These are phyloP conservation scores for Dicentrarchus labrax DNA, from an alignment of 2,113 vertebrate species.

Conservation along the genomic window DNA sequence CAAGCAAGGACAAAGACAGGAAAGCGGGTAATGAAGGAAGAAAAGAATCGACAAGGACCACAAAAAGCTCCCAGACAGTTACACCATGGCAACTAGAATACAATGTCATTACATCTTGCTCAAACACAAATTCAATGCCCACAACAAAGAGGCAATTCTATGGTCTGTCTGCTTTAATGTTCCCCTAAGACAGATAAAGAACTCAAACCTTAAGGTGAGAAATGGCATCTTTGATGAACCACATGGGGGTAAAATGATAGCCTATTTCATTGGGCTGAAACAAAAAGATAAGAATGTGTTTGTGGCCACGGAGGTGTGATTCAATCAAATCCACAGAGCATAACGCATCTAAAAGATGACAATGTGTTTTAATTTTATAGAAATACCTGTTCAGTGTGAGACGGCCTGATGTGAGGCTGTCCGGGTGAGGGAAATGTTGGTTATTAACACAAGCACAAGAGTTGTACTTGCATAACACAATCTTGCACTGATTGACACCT, in stretches of 20 bases:
- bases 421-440: conserved; percentile 11
- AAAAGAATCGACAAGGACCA: conserved; percentile 34
- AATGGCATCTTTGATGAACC: conserved; percentile 63
- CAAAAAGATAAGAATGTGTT: conserved; percentile 57
- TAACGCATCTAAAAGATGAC: conserved; percentile 36
- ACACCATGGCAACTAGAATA: conserved; percentile 61
- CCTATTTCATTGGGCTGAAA: conserved; percentile 28
- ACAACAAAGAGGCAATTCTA: conserved; percentile 68
- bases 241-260: conserved; percentile 54
- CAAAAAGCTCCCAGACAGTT: conserved; percentile 26
- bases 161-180: conserved; percentile 65
- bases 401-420: conserved; percentile 10
- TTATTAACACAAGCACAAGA: neutral
- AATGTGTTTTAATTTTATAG: conserved; percentile 48
- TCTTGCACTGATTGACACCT: conserved; percentile 37
- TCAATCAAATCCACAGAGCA: conserved; percentile 59
- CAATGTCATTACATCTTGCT: conserved; percentile 66
- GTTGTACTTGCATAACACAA: conserved; percentile 9
- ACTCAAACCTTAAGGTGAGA: conserved; percentile 59
- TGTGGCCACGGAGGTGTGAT: conserved; percentile 57
- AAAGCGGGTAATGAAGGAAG: conserved; percentile 16
- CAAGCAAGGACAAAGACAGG: conserved; percentile 27
- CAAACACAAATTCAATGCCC: conserved; percentile 67
- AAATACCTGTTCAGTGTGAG: conserved; percentile 17
- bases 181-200: conserved; percentile 62